Evolutionary conservation across 2,888 invertebrate genomes (phyloP).

Genomic region (Apocheima hispidaria): DNA sequence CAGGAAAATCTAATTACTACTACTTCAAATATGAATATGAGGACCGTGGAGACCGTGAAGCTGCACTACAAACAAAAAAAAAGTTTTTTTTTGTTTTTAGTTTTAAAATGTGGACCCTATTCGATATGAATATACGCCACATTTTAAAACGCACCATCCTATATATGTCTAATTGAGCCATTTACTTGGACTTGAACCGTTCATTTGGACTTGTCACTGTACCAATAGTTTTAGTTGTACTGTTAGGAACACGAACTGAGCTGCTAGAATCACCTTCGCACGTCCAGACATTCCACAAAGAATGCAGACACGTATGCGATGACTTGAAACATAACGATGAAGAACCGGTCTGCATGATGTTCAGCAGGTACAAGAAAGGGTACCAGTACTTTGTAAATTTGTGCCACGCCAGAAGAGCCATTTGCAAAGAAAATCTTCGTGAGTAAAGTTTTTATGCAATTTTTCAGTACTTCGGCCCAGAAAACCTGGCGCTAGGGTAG

Average conservation of each 20-base stretch:
- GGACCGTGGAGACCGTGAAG: too few species aligned
- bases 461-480: too few species aligned
- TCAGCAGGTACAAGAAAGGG: constrained; percentile 73
- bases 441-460: constrained; percentile 34
- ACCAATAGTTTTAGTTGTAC: not conserved
- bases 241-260: not conserved
- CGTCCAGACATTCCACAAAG: not conserved
- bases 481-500: too few species aligned
- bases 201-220: not conserved
- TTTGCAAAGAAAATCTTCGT: constrained; percentile 73
- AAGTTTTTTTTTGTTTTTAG: too few species aligned
- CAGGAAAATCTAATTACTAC: too few species aligned
- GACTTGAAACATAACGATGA: constrained; percentile 64
- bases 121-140: too few species aligned
- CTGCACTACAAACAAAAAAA: too few species aligned
- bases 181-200: not conserved
- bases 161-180: too few species aligned
- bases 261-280: not conserved
- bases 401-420: constrained; percentile 72
- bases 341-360: constrained; percentile 78
- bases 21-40: too few species aligned
- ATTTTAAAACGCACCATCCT: too few species aligned
- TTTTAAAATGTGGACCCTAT: too few species aligned
- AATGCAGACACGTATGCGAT: constrained; percentile 62
- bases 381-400: constrained; percentile 73